Evolutionary conservation across 2,797 vertebrate genomes (phyloP), one percentile per base, ranked within the genome.

Genomic region (Platalea minor): DNA sequence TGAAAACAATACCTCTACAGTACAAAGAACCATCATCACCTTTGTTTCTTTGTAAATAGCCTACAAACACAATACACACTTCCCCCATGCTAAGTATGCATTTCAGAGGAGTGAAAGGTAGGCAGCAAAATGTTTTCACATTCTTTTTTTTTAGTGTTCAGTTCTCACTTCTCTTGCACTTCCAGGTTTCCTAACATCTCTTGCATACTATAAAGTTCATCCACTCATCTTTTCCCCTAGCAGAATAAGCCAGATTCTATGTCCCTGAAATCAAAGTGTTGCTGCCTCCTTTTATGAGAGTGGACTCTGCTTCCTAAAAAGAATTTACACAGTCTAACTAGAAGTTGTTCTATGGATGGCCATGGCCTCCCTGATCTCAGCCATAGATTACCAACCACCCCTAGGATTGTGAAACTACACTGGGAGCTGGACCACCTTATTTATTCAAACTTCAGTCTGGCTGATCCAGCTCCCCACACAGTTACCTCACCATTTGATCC

Each of bases 391-490:
- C 23, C n/a, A 67, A 19, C 19, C 13, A 60, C 9, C 15, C 35
- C 26, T 20, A 43, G 31, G 35, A 37, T 1, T 61, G 21, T 41
- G 31, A 67, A 74, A 54, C 25, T 33, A 35, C n/a, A 12, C 18
- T 33, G 65, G 16, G 29, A 87, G 18, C 31, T 48, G 46, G 23
- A 59, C 25, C 25, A 41, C 15, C 25, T 57, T n/a, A n/a, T 12
- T 29, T 31, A 39, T 0, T 45, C 17, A 64, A 31, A 39, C n/a
- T 53, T 59, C 3, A 72, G n/a, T 23, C 57, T 0, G 2, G 13
- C 51, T 48, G 26, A 51, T 41, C 17, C 37, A 64, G 12, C 29
- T 70, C 64, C 0, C 1, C 33, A 35, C 41, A 33, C 7, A 9
- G 9, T 29, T 24, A 45, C 28, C 6, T 29, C n/a, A 24, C 11